Evolutionary conservation across 2,797 vertebrate species (phyloP).

Genomic region (Pyrocephalus nanus): DNA sequence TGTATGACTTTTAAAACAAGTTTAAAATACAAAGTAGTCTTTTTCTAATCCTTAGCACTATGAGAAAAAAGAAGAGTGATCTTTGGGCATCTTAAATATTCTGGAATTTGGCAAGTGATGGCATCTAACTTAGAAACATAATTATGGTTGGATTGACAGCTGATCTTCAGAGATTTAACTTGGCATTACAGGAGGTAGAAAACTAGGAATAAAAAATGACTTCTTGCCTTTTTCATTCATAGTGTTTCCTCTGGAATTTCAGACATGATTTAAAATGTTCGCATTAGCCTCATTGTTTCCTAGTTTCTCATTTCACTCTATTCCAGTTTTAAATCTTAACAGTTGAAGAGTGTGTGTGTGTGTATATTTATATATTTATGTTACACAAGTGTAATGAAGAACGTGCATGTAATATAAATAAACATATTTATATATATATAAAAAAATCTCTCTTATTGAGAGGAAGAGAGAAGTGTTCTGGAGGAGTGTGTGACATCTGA

Average conservation of each 20-base stretch:
- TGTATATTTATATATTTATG: neutral
- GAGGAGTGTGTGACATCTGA: neutral
- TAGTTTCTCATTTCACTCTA: neutral
- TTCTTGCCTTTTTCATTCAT: neutral
- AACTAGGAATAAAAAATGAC: neutral
- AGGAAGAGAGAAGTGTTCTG: neutral
- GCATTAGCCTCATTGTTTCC: neutral
- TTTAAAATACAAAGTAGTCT: neutral
- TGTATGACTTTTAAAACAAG: neutral
- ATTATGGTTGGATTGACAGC: neutral
- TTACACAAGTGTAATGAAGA: neutral
- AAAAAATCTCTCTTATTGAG: neutral
- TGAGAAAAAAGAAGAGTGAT: neutral
- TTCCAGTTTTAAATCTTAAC: neutral
- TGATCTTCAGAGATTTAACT: neutral
- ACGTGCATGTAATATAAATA: neutral
- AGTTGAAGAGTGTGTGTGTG: fast-evolving
- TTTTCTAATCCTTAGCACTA: neutral
- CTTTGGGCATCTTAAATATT: neutral
- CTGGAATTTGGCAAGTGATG: neutral
- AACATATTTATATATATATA: no score
- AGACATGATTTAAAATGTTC: neutral
- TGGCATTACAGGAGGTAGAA: neutral
- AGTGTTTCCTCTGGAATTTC: neutral
- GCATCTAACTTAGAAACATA: neutral